Evolutionary conservation across 2,113 vertebrate genomes (phyloP).

Genomic region (Penelope pileata): DNA sequence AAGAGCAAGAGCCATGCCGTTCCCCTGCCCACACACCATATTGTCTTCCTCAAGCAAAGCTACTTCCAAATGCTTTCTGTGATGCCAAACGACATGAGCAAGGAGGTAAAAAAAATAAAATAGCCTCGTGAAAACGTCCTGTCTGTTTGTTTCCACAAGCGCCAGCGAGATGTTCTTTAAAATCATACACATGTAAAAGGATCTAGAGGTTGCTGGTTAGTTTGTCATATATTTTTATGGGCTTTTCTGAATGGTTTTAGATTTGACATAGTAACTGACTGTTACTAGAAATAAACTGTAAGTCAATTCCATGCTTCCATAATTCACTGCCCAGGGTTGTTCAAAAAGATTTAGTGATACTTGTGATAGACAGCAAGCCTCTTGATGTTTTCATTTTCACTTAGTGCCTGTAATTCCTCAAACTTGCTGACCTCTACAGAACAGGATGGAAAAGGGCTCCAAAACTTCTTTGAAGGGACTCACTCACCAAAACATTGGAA

Average conservation of each 20-base stretch:
- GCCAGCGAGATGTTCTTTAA: constrained; percentile 58
- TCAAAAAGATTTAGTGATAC: constrained; percentile 82
- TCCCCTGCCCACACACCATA: constrained; percentile 56
- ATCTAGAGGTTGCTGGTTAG: constrained; percentile 77
- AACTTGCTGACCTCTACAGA: constrained; percentile 75
- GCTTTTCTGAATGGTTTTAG: constrained; percentile 81
- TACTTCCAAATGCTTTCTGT: constrained; percentile 39
- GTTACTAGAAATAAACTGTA: constrained; percentile 85
- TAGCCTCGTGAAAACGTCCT: not conserved
- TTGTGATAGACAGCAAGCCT: constrained; percentile 78
- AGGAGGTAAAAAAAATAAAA: not conserved
- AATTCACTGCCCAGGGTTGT: constrained; percentile 83
- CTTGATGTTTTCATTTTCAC: constrained; percentile 76
- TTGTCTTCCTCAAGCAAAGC: constrained; percentile 49
- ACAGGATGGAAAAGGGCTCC: constrained; percentile 49
- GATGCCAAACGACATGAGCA: not conserved
- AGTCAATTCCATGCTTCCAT: constrained; percentile 84
- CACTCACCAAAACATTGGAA: constrained; percentile 1
- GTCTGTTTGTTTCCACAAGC: constrained; percentile 59
- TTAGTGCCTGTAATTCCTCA: constrained; percentile 72
- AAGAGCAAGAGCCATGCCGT: not conserved
- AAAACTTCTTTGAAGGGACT: constrained; percentile 64
- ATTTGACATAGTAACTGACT: constrained; percentile 85
- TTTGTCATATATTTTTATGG: constrained; percentile 84
- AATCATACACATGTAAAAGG: constrained; percentile 80